Base-by-base conservation (phyloP, 2,888 invertebrate species). In the Drosophila prostipennis region DNA sequence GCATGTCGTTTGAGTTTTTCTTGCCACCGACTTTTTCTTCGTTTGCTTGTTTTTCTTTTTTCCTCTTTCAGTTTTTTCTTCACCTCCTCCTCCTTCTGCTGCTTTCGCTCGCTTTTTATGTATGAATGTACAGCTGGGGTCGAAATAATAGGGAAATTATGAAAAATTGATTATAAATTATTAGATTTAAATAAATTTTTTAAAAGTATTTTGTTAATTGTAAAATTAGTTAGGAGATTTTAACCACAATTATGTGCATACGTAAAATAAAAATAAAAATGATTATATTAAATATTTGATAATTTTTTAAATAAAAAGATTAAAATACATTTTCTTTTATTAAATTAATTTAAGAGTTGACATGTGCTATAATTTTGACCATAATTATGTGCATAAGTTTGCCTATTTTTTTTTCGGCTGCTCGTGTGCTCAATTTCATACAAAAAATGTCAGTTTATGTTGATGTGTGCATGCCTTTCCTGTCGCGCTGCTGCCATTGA, bases 381-480 rank as follows among this genome's bases (percentile, higher is more conserved):
- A 13, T 19, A 16, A 8, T 32, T 8, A 11, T 56, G 19, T 23
- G 14, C 3, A 14, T 10, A 39, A 59, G 60, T 8, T 61, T 48
- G 39, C n/a, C 32, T 19, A 26, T 26, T 23, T 45, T 54, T 49
- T 54, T 45, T 70, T 70, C 52, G 74, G 74, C 72, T 65, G 55
- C 70, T 76, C 71, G 85, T 87, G 84, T 73, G 85, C 87, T 84
- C 81, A 72, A 78, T 87, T 87, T 84, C 70, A 70, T 74, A 72
- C 51, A 70, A 69, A 69, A 63, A 83, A 78, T 76, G 81, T 77
- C 79, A 80, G 85, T 87, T 82, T 84, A 87, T 87, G 84, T 84
- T 87, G 77, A 84, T 87, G 81, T 87, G 81, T 75, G 79, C 77
- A 73, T 82, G 87, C 77, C 59, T 84, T 84, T 84, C 76, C 81